Conservation (phyloP, 2,797 vertebrate genomes). For the Arnoldichthys spilopterus region DNA sequence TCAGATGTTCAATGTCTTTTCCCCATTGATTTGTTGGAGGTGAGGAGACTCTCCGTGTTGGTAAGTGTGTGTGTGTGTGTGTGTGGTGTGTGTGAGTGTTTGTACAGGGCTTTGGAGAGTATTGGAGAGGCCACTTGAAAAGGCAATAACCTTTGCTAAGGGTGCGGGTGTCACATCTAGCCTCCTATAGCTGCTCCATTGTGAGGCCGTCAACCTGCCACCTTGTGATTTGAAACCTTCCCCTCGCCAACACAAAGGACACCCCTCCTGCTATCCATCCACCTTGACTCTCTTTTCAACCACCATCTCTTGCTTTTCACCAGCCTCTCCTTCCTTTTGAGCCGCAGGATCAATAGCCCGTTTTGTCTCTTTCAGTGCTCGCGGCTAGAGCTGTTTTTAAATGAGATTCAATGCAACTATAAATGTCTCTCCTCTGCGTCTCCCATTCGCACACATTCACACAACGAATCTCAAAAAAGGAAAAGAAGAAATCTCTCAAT, state of each 20-base stretch:
- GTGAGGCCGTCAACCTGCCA: slow-evolving; percentile 75
- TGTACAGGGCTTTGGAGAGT: slow-evolving; percentile 57
- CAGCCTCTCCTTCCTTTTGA: slow-evolving; percentile 74
- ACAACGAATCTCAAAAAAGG: no score
- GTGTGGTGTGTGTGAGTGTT: slow-evolving; percentile 45
- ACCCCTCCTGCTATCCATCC: slow-evolving; percentile 65
- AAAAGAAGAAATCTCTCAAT: slow-evolving; percentile 25
- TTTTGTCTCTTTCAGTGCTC: slow-evolving; percentile 74
- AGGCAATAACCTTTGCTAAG: slow-evolving; percentile 73
- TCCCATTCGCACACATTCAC: neutral
- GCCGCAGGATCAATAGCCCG: slow-evolving; percentile 79
- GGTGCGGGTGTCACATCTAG: slow-evolving; percentile 68
- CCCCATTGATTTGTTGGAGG: slow-evolving; percentile 61
- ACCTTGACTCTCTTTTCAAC: slow-evolving; percentile 74
- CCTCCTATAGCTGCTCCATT: slow-evolving; percentile 69
- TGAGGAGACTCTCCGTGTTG: slow-evolving; percentile 41
- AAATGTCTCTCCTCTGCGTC: slow-evolving; percentile 47
- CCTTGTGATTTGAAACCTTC: slow-evolving; percentile 72
- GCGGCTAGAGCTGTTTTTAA: slow-evolving; percentile 53
- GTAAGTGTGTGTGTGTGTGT: slow-evolving; percentile 26
- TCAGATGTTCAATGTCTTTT: slow-evolving; percentile 61
- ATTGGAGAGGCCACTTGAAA: slow-evolving; percentile 72
- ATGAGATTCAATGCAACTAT: slow-evolving; percentile 50
- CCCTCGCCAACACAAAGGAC: slow-evolving; percentile 71
- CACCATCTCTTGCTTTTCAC: slow-evolving; percentile 59